Base-by-base conservation (phyloP, 2,113 vertebrate species). In the Rhineura floridana region DNA sequence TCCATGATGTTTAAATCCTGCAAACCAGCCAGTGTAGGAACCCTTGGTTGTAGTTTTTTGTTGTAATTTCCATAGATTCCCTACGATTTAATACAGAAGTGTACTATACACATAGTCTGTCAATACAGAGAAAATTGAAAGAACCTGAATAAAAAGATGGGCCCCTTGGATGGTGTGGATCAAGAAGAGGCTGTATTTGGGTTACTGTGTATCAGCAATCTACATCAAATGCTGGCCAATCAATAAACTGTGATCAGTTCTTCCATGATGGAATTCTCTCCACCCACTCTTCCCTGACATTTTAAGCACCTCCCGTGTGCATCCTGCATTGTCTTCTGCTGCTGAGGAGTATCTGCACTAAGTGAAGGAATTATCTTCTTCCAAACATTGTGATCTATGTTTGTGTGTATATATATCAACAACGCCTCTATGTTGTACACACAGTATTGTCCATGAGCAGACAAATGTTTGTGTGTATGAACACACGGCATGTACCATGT, bases 341-440 rank as follows among this genome's bases (percentile, higher is more conserved):
- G 89, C 90, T 93, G 93, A 91, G 87, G 91, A 91, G 90, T 87
- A 90, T 89, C 88, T 95, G 89, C 0, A 67, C 90, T 90, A 73
- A 88, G 86, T 90, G 88, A 85, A 83, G 70, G 62, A 88, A 73
- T 91, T 91, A 72, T 80, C 89, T 90, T 92, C 86, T 69, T 91
- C 70, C 39, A 77, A 88, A n/a, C 44, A 50, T 90, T 80, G 67
- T 90, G 77, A 42, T 90, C 39, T 42, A 36, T 91, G 91, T 83
- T 93, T 83, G 30, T 69, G 13, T 93, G 84, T 94, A 55, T 50
- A 91, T 93, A 77, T 77, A 85, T 36, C 39, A 72, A 91, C 73
- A 52, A 44, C 59, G 50, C 76, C 89, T 89, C 86, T 67, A 55
- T 59, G 88, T 84, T 85, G 90, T 62, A 46, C 83, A 52, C 89